phyloP scores from a whole-genome alignment of 1,140 invertebrate species.

The Papilio dardanus region DNA sequence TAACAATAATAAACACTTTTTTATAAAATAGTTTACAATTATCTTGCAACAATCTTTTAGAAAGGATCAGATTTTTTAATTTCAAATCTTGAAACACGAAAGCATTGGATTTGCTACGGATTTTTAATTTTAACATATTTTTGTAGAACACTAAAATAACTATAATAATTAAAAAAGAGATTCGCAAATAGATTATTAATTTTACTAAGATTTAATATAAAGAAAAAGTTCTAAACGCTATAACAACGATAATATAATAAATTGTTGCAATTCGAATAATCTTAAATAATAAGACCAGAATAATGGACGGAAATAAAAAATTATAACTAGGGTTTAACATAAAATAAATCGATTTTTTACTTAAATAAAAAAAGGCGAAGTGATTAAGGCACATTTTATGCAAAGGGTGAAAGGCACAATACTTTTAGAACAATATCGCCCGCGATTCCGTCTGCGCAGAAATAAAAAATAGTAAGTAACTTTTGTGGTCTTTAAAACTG shows the following conservation, averaged over 20 bases:
- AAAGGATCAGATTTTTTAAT: background rate
- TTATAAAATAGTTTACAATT: constrained; percentile 38
- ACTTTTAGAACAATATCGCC: constrained; percentile 27
- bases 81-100: background rate
- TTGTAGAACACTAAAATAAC: background rate
- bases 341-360: constrained; percentile 42
- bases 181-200: background rate
- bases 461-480: no score
- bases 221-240: background rate
- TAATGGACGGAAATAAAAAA: constrained; percentile 54
- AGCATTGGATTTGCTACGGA: background rate
- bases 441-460: no score
- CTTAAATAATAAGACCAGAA: constrained; percentile 54
- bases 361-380: constrained; percentile 40
- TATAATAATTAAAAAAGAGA: background rate
- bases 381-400: constrained; percentile 49
- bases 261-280: constrained; percentile 35
- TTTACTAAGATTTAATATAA: background rate
- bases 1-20: constrained; percentile 45
- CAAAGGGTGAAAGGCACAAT: constrained; percentile 44
- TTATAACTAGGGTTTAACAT: constrained; percentile 45
- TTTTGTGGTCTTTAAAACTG: no score
- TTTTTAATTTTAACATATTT: background rate
- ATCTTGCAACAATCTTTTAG: constrained; percentile 20
- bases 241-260: background rate